Base-by-base conservation (phyloP, 2,113 vertebrate species). In the Riparia riparia region DNA sequence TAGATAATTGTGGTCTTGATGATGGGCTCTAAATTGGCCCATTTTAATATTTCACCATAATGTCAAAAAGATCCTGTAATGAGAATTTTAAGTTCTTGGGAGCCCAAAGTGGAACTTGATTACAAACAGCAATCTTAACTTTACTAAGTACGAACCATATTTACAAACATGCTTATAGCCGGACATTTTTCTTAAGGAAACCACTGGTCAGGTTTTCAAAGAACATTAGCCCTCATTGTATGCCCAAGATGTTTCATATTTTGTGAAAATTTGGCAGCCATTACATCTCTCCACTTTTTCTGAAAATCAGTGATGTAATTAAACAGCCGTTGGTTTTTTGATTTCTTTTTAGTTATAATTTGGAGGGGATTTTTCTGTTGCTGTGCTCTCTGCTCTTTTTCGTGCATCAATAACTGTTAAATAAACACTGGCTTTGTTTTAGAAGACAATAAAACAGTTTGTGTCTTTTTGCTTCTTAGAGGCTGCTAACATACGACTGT, bases 141-240 rank as follows among this genome's bases (percentile, higher is more conserved):
- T 83, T 84, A 29, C 56, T 84, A 84, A 97, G 81, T 89, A 92
- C 26, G 7, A 60, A 78, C 60, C 56, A 92, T 65, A 89, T 96
- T 93, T 93, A 58, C 9, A 6, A 89, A 86, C 0, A 7, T 84
- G 42, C 24, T 73, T 78, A 14, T 57, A 91, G 68, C 26, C 17
- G 51, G 51, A 53, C 56, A 92, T 60, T 90, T 91, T 90, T 76
- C 56, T 57, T 66, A 70, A 86, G 78, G 64, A 95, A 92, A 68
- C 21, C 14, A 7, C 29, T 90, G 82, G 50, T 42, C 68, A 73
- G 15, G 17, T 53, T 97, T 94, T 81, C 88, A 82, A 90, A 94
- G 58, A 53, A 5, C 12, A 21, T 90, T 77, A 89, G 17, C 17
- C 39, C 12, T 8, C 6, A 24, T 6, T 80, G 29, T 66, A 31